phyloP scores from a whole-genome alignment of 2,888 invertebrate genomes.

The Erebia aethiops region DNA sequence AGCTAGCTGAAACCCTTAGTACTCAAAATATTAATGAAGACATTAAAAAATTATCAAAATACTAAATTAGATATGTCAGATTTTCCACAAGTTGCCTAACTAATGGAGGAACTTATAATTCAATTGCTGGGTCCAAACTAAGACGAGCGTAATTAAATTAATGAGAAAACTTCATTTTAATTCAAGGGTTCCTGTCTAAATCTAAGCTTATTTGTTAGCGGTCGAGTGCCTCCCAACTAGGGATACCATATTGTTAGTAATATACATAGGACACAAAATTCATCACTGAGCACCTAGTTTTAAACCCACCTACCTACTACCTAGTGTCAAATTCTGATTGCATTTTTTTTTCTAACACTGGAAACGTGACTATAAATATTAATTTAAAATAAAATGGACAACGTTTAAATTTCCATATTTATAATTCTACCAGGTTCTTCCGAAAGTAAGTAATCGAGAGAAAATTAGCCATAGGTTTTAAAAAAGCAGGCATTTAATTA shows the following conservation, averaged over 20 bases:
- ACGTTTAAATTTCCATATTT: too few relatives aligned
- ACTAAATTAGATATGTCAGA: background rate
- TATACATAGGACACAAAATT: background rate
- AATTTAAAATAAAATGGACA: too few relatives aligned
- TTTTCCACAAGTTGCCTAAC: background rate
- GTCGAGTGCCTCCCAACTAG: constrained; percentile 54
- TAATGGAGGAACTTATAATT: constrained; percentile 7
- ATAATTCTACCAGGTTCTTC: too few relatives aligned
- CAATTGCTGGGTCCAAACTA: background rate
- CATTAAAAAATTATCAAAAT: background rate
- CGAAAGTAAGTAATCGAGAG: too few relatives aligned
- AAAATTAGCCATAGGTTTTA: too few relatives aligned
- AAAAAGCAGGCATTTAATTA: too few relatives aligned
- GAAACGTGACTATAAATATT: too few relatives aligned
- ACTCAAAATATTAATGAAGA: background rate
- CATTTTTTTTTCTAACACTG: too few relatives aligned
- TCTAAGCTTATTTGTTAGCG: constrained; percentile 75
- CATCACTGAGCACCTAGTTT: background rate
- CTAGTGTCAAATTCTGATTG: too few relatives aligned
- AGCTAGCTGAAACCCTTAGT: background rate
- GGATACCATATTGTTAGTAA: background rate
- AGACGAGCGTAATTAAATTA: constrained; percentile 81
- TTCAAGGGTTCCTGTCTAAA: constrained; percentile 77
- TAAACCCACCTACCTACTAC: too few relatives aligned
- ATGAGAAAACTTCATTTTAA: constrained; percentile 82